Percentiles rank a stretch among this genome's conserved stretches.
These are phyloP conservation scores for Astatoreochromis straeleni DNA, from an alignment of 2,113 vertebrate species.

Conservation along the genomic window DNA sequence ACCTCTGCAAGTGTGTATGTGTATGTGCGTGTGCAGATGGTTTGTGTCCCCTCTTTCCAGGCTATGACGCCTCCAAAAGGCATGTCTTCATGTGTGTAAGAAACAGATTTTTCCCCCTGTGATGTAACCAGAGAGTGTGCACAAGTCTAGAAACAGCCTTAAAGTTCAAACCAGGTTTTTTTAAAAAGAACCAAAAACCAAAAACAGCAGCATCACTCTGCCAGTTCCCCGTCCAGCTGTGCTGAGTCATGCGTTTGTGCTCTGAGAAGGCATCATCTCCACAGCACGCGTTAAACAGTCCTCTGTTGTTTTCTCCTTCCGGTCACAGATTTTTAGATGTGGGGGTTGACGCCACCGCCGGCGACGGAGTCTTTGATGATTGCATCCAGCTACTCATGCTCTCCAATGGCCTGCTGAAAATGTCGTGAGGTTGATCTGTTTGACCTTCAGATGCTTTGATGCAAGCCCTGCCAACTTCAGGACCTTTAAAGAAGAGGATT, in stretches of 20 bases:
- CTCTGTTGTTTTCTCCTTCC: neutral
- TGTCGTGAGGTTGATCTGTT: neutral
- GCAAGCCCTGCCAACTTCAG: neutral
- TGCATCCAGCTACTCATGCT: neutral
- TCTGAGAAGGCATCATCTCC: neutral
- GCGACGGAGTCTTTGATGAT: constrained; percentile 10
- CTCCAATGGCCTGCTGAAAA: constrained; percentile 8
- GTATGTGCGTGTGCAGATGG: neutral
- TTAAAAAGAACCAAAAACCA: accelerated
- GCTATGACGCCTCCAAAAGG: neutral
- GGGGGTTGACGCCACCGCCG: neutral
- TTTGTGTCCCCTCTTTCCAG: neutral
- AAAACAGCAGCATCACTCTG: neutral
- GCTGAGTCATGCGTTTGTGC: neutral
- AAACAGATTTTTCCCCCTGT: neutral
- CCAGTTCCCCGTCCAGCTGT: neutral
- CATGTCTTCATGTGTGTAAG: neutral
- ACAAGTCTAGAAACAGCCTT: neutral
- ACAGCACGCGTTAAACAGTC: neutral
- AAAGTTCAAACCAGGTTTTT: neutral
- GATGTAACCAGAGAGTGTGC: neutral
- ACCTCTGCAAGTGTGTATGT: neutral
- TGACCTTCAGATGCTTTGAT: constrained; percentile 38
- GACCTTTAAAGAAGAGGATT: neutral
- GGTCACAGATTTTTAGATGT: constrained; percentile 14